Evolutionary conservation across 2,113 vertebrate genomes (phyloP), one percentile per base, ranked within the genome.

Genomic region (Pterocles burchelli): DNA sequence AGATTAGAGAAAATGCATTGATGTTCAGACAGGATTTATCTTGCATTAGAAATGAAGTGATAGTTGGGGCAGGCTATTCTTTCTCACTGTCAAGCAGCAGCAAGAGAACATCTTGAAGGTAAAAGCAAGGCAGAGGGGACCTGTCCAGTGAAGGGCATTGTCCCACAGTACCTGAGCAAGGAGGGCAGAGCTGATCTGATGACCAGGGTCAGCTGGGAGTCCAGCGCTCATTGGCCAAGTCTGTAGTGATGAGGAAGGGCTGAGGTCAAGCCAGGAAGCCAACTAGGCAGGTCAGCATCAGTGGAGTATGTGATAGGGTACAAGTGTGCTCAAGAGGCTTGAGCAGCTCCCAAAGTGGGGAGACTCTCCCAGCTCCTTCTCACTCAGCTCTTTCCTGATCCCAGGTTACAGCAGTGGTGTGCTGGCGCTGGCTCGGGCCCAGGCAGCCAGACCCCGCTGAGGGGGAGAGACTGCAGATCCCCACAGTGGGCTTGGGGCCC

Each of bases 401-500:
- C 52, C n/a, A 19, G 19, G 28, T 78, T 31, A 7, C 43, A 63
- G 33, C 38, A 31, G 38, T 17, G 13, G 24, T 55, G n/a, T 57
- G 1, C 45, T 4, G 1, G 41, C 59, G 57, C 43, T 57, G 38
- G 21, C 46, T 58, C 3, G 9, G 25, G 73, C 45, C 26, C 43
- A 13, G 49, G 43, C 66, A 74, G 68, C 45, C 45, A 41, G 65
- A 55, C 8, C 10, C 2, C 0, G 2, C 34, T 16, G 12, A 71
- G 51, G 36, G 25, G 21, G 16, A 31, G 68, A 73, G 46, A 28
- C 66, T 82, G 66, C 31, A 33, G 31, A 15, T 70, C 26, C 26
- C 1, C 3, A 4, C 1, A 0, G 33, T 33, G 46, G 1, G 0
- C 29, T 19, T 45, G 13, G 17, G 33, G 17, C 10, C 29, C 34